phyloP scores from a whole-genome alignment of 2,113 vertebrate species.

The rat (Rattus norvegicus) region GRCr8 NC_086022.1:89566001-89566500 shows the following conservation, averaged over 20 bases:
- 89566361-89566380: background rate
- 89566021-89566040: background rate
- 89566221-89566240: background rate
- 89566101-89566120: background rate
- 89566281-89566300: slow-evolving; percentile 31
- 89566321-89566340: background rate
- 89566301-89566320: background rate
- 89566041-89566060: background rate
- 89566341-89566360: background rate
- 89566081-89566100: background rate
- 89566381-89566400: background rate
- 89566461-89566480: background rate
- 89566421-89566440: background rate
- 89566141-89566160: background rate
- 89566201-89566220: background rate
- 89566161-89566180: background rate
- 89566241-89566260: background rate
- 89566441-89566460: background rate
- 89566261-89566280: background rate
- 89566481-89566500: background rate
- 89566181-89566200: background rate
- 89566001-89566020: background rate
- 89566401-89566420: background rate
- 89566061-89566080: background rate
- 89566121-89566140: background rate